Conservation (phyloP, 1,140 invertebrate genomes). For the Mercenaria mercenaria region DNA sequence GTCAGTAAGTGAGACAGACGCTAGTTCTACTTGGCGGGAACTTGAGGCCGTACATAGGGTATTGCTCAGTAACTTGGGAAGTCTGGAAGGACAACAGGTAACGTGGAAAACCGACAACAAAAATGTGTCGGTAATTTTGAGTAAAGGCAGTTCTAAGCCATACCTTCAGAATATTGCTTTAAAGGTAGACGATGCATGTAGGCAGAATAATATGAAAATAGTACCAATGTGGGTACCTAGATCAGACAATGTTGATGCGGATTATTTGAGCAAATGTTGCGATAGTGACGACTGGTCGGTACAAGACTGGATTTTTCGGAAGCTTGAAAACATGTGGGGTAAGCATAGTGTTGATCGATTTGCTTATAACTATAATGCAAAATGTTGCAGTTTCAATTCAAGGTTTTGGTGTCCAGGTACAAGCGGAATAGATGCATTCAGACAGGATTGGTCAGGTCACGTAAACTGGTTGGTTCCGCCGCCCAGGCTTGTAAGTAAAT, state of each 20-base stretch:
- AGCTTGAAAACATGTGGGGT: not conserved
- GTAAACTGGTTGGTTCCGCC: constrained; percentile 10
- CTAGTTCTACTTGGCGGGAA: not conserved
- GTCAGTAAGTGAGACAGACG: not conserved
- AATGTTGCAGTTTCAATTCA: constrained; percentile 11
- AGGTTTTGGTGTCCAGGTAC: constrained; percentile 15
- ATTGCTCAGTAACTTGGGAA: not conserved
- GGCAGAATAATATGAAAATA: constrained; percentile 3
- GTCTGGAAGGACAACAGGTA: constrained; percentile 2
- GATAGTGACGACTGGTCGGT: constrained; percentile 24
- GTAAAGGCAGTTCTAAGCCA: not conserved
- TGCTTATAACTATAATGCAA: not conserved
- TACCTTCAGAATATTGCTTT: not conserved
- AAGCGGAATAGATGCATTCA: not conserved
- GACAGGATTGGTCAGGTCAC: not conserved
- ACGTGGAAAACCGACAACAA: constrained; percentile 11
- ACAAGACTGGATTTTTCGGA: not conserved
- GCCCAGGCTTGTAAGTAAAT: not conserved
- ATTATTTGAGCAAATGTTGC: constrained; percentile 36
- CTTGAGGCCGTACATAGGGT: not conserved
- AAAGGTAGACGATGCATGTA: not conserved
- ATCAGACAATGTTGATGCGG: not conserved
- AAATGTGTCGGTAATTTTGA: constrained; percentile 41
- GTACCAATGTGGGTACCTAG: not conserved
- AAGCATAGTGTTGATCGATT: not conserved